phyloP scores from a whole-genome alignment of 2,888 invertebrate species.

The Athalia rosae region DNA sequence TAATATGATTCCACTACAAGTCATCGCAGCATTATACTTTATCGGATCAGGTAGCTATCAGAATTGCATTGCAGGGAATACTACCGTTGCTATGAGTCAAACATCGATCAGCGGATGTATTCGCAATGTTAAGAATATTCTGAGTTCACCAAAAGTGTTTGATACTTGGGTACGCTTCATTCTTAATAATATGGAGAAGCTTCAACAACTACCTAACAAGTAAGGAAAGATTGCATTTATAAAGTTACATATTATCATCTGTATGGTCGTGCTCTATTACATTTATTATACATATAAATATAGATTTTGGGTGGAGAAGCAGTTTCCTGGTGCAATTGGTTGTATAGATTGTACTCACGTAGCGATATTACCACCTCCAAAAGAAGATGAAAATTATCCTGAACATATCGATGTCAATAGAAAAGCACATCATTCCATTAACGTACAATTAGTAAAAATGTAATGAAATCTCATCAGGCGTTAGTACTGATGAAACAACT shows the following conservation, averaged over 20 bases:
- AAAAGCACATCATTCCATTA: conserved; percentile 59
- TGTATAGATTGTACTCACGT: conserved; percentile 60
- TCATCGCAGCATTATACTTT: conserved; percentile 42
- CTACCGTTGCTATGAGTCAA: conserved; percentile 45
- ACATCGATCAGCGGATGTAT: conserved; percentile 44
- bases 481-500: not conserved
- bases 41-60: conserved; percentile 47
- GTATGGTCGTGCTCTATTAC: not conserved
- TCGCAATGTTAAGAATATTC: conserved; percentile 35
- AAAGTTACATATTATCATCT: not conserved
- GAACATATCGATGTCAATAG: conserved; percentile 59
- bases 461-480: no score
- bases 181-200: conserved; percentile 32
- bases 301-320: conserved; percentile 43
- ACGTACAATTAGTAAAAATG: conserved; percentile 57
- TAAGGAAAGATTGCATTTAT: conserved; percentile 14
- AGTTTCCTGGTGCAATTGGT: conserved; percentile 53
- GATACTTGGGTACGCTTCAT: conserved; percentile 45
- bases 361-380: conserved; percentile 55
- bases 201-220: conserved; percentile 39
- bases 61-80: conserved; percentile 30
- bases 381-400: conserved; percentile 50
- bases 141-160: conserved; percentile 40
- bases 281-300: conserved; percentile 26
- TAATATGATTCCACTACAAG: not conserved